Base-by-base conservation (phyloP, 92 coral and sea anemone genomes). In the Galaxea fascicularis region DNA sequence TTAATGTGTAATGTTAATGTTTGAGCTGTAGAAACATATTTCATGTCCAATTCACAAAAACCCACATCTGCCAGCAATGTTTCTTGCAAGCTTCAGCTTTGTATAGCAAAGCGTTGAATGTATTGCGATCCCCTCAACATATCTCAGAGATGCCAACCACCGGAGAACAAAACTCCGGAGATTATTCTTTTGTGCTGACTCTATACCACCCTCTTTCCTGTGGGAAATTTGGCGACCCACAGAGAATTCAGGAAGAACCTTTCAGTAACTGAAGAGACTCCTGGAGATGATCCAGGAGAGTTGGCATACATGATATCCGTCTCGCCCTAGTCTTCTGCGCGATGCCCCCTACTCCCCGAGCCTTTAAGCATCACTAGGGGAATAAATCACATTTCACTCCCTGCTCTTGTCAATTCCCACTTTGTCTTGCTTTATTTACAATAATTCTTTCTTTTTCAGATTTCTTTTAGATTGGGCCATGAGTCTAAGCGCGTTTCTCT, bases 401-500 rank as follows among this genome's bases (percentile, higher is more conserved):
- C 64, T 9, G 17, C 22, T 17, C 64, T 18, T 58, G 64, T 0
- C 24, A 58, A 17, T 17, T 4, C 5, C 64, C 20, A 58, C 28
- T 0, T 58, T 58, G 4, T 5, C 64, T 15, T 58, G 22, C 24
- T 58, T 17, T 58, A n/a, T 58, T 58, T 15, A 17, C 5, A 52
- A 52, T 58, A 58, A n/a, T n/a, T n/a, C 4, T n/a, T 24, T 58
- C 22, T 58, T 58, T 58, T 58, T 4, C 64, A 58, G 64, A 58
- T 58, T 56, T 24, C 7, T 15, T 78, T 69, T 25, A 45, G 52
- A 41, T 52, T 51, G 54, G 70, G 74, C 30, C 56, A 69, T 82
- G 86, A 82, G 77, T 30, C 69, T 82, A 18, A 51, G 47, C 27
- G 35, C 31, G 47, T 78, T 78, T 64, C 83, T 78, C 66, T 46